phyloP scores from a whole-genome alignment of 2,113 vertebrate genomes.

The Herpetotheres cachinnans region DNA sequence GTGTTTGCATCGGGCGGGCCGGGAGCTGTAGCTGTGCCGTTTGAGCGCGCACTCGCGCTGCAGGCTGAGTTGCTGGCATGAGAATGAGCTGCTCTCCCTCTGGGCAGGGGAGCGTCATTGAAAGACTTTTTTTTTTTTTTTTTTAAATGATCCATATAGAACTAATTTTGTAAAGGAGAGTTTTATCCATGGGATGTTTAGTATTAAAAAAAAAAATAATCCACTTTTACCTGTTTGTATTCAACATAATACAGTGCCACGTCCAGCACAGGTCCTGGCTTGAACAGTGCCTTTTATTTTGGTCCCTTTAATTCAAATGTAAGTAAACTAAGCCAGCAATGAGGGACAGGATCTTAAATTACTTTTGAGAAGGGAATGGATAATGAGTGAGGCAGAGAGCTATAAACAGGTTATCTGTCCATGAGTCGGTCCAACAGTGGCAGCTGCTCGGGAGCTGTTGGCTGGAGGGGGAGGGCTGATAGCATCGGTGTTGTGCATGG shows the following conservation, averaged over 20 bases:
- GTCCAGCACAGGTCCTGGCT: not conserved
- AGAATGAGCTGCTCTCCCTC: not conserved
- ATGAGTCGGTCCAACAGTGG: rapidly evolving
- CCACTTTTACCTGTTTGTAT: not conserved
- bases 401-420: not conserved
- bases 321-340: not conserved
- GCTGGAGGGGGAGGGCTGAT: not conserved
- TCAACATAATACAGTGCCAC: not conserved
- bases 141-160: rapidly evolving
- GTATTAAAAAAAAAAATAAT: not conserved
- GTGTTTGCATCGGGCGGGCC: not conserved
- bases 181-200: not conserved
- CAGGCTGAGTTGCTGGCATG: not conserved
- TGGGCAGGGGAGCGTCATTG: not conserved
- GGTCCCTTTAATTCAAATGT: not conserved
- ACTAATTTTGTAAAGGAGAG: not conserved
- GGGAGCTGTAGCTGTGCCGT: not conserved
- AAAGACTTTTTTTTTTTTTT: not conserved
- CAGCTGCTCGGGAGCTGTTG: not conserved
- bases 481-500: not conserved
- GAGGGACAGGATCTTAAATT: not conserved
- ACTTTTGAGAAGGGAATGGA: not conserved
- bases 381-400: not conserved
- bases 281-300: not conserved
- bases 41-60: rapidly evolving